Evolutionary conservation across 2,113 vertebrate genomes (phyloP).

Genomic region (Lepisosteus oculatus): DNA sequence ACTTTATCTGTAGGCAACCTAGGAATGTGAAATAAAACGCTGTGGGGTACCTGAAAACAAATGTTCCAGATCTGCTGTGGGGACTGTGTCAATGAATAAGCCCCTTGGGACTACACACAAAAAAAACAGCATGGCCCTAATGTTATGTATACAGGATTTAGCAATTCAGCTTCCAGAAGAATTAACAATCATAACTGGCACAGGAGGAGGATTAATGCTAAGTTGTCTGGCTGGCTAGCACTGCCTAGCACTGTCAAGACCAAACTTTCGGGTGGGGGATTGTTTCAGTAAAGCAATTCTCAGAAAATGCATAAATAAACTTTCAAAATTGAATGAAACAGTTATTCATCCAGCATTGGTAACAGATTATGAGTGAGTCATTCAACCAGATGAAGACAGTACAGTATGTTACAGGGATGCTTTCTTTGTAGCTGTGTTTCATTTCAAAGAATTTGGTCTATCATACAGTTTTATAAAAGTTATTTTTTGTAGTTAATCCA

Average conservation of each 20-base stretch:
- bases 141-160: neutral
- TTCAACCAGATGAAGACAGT: neutral
- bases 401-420: neutral
- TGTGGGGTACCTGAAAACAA: no score
- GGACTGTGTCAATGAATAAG: no score
- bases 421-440: neutral
- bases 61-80: no score
- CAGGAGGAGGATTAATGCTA: neutral
- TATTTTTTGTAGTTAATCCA: no score
- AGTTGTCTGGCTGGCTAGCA: neutral
- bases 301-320: neutral
- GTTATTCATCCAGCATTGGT: neutral
- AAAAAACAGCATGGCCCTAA: no score
- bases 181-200: neutral
- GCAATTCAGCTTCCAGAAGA: neutral
- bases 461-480: no score
- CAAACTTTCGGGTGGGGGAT: neutral
- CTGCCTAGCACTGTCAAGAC: neutral
- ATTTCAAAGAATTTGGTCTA: neutral
- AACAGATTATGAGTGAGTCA: neutral
- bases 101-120: no score
- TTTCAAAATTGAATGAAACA: neutral
- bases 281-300: neutral
- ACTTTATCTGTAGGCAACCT: no score
- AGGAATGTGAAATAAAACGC: no score